A percentile compares a stretch with the other conserved stretches of the same genome.
These are phyloP conservation scores for Lithophane socia DNA, from an alignment of 2,888 invertebrate species.

Conservation along the genomic window DNA sequence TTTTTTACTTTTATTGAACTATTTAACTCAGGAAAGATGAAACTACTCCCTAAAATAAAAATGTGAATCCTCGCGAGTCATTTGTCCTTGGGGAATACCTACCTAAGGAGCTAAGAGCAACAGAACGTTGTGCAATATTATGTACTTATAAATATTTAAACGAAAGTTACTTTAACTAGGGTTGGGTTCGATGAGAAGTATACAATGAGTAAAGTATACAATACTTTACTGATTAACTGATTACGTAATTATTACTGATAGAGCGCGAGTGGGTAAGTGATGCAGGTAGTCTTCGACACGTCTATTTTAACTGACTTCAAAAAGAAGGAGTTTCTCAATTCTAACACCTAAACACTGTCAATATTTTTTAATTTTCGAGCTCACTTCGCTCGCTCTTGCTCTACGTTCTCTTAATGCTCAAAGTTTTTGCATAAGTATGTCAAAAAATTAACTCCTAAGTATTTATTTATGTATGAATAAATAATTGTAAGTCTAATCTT, in stretches of 20 bases:
- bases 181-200: not conserved
- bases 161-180: not conserved
- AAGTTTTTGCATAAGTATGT: not conserved
- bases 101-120: not conserved
- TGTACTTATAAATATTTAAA: not conserved
- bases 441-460: not conserved
- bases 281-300: not conserved
- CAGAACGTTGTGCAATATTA: not conserved
- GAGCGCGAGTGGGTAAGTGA: not conserved
- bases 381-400: no score
- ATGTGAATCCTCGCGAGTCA: not conserved
- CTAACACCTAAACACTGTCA: no score
- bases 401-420: not conserved
- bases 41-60: conserved; percentile 8
- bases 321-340: no score
- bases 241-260: not conserved
- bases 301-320: not conserved
- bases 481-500: no score
- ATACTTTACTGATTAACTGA: not conserved
- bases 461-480: not conserved
- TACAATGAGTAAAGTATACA: conserved; percentile 5
- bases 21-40: not conserved
- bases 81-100: conserved; percentile 23
- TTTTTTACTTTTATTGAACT: not conserved
- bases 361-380: no score